phyloP scores from a whole-genome alignment of 1,140 invertebrate genomes.

The Drosophila kanapiae region DNA sequence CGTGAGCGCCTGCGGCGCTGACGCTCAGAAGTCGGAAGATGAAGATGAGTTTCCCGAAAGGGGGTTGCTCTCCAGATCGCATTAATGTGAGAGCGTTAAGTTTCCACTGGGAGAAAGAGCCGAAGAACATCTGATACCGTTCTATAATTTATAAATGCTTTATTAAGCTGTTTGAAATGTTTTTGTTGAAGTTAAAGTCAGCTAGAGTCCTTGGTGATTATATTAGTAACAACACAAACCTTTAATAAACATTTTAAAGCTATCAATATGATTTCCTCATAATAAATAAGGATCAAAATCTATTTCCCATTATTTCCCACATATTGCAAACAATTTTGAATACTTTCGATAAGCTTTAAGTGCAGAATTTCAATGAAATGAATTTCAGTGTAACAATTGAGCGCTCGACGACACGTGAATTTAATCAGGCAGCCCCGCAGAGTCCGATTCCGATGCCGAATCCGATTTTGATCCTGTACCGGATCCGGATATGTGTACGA shows the following conservation, averaged over 20 bases:
- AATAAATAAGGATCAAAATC: too few relatives aligned
- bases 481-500: slow-evolving; percentile 26
- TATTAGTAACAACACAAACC: not conserved
- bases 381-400: slow-evolving; percentile 40
- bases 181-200: not conserved
- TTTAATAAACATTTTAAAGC: not conserved
- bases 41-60: slow-evolving; percentile 15
- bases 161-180: not conserved
- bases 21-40: slow-evolving; percentile 3
- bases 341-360: not conserved
- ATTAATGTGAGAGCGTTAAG: slow-evolving; percentile 5
- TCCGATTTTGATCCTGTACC: slow-evolving; percentile 2
- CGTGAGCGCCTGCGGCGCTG: slow-evolving; percentile 63
- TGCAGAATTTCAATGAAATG: not conserved
- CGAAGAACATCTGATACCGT: too few relatives aligned
- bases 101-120: not conserved
- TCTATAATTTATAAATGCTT: too few relatives aligned
- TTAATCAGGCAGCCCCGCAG: slow-evolving; percentile 76
- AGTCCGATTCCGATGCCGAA: slow-evolving; percentile 10
- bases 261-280: too few relatives aligned
- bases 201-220: not conserved
- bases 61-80: not conserved
- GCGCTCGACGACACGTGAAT: slow-evolving; percentile 74
- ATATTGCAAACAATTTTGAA: not conserved
- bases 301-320: not conserved